Conservation (phyloP, 2,888 invertebrate genomes). For the Drosophila putrida region DNA sequence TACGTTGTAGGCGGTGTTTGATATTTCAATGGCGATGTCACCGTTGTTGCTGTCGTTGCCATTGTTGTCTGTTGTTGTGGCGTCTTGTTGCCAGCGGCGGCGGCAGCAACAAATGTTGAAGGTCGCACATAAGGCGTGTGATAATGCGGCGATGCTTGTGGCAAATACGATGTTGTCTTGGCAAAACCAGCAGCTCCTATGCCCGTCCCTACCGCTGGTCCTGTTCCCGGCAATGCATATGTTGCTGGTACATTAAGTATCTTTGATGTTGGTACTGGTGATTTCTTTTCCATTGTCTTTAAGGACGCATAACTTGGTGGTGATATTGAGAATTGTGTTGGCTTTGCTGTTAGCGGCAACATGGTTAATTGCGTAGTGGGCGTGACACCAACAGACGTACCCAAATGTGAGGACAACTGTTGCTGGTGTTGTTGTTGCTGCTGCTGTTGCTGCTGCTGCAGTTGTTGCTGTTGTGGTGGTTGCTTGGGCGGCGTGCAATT, state of each 20-base stretch:
- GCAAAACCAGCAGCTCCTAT: slow-evolving; percentile 53
- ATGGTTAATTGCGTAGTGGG: slow-evolving; percentile 68
- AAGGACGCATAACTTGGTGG: slow-evolving; percentile 60
- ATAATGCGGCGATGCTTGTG: slow-evolving; percentile 82
- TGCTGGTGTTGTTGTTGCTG: slow-evolving; percentile 10
- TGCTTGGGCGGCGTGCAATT: too few species aligned
- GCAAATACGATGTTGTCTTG: slow-evolving; percentile 78
- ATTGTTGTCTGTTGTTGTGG: slow-evolving; percentile 45
- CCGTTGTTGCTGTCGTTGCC: slow-evolving; percentile 52
- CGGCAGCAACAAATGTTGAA: slow-evolving; percentile 67
- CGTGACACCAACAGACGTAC: slow-evolving; percentile 15
- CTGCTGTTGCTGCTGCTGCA: not conserved
- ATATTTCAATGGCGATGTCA: slow-evolving; percentile 81
- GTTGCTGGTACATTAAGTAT: slow-evolving; percentile 83
- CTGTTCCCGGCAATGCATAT: slow-evolving; percentile 73
- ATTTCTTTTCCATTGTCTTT: slow-evolving; percentile 81
- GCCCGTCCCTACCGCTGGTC: slow-evolving; percentile 1
- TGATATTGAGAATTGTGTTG: slow-evolving; percentile 50
- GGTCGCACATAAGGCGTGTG: slow-evolving; percentile 78
- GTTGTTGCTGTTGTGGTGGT: not conserved
- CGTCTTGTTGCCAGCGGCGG: slow-evolving; percentile 59
- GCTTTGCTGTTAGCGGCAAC: slow-evolving; percentile 78
- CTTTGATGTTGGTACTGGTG: slow-evolving; percentile 82
- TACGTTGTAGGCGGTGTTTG: slow-evolving; percentile 84
- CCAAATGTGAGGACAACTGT: slow-evolving; percentile 11